These are phyloP conservation scores for Cottoperca gobio DNA, from an alignment of 2,797 vertebrate species.

Conservation along the genomic window DNA sequence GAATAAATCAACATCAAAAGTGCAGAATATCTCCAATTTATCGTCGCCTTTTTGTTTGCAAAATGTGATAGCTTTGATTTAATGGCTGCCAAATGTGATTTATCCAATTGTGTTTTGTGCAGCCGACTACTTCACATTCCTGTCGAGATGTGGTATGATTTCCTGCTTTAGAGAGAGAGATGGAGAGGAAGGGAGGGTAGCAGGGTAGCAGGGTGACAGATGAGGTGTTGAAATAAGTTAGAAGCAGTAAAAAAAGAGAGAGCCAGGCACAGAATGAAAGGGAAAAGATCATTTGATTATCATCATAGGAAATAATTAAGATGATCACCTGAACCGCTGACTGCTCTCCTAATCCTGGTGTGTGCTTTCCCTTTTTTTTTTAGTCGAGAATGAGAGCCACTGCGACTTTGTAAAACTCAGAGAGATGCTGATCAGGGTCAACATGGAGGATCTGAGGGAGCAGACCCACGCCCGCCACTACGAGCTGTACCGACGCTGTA, in stretches of 20 bases:
- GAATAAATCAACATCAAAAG: background rate
- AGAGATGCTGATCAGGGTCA: constrained; percentile 98
- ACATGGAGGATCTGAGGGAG: constrained; percentile 98
- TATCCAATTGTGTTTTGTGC: background rate
- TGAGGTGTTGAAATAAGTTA: constrained; percentile 35
- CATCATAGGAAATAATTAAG: background rate
- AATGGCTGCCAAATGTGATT: constrained; percentile 16
- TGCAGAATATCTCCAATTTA: background rate
- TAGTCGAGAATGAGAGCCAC: constrained; percentile 98
- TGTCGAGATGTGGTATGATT: constrained; percentile 36
- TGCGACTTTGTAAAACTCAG: constrained; percentile 98
- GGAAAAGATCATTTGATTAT: background rate
- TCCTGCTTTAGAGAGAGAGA: constrained; percentile 43
- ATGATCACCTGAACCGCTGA: background rate
- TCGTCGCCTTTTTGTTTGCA: background rate
- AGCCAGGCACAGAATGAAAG: constrained; percentile 2
- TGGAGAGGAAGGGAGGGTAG: constrained; percentile 27
- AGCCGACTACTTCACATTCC: constrained; percentile 43
- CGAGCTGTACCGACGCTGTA: constrained; percentile 96
- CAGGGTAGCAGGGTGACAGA: constrained; percentile 43
- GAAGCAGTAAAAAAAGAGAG: constrained; percentile 15
- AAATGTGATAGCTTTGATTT: constrained; percentile 3
- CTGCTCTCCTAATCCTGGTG: background rate
- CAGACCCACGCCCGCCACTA: constrained; percentile 98
- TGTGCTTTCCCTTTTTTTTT: background rate